Evolutionary conservation across 2,113 vertebrate species (phyloP).

Genomic region (Malurus elegans): DNA sequence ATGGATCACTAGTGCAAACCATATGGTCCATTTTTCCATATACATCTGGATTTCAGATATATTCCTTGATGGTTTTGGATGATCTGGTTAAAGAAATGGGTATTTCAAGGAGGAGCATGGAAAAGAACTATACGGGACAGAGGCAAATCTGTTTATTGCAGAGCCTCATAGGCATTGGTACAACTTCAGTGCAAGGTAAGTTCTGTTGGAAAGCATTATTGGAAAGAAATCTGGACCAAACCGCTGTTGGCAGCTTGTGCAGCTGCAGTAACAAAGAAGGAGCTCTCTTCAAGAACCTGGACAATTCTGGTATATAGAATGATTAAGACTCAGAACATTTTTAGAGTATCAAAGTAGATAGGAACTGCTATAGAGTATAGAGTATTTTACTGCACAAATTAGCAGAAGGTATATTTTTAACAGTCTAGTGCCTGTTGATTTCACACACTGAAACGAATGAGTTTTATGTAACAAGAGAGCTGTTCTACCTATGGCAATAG

Average conservation of each 20-base stretch:
- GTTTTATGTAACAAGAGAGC: neutral
- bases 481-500: neutral
- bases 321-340: neutral
- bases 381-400: neutral
- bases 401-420: neutral
- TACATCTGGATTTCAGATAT: neutral
- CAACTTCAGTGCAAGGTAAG: neutral
- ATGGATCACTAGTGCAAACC: neutral
- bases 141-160: neutral
- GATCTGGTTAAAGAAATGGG: neutral
- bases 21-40: neutral
- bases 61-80: neutral
- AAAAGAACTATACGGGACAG: neutral
- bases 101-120: neutral
- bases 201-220: neutral
- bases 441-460: neutral
- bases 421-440: neutral
- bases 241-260: neutral
- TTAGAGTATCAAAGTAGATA: neutral
- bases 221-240: neutral
- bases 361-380: neutral
- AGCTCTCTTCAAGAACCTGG: neutral
- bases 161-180: fast-evolving
- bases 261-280: neutral
- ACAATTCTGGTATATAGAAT: neutral